Evolutionary conservation across 2,113 vertebrate genomes (phyloP).

Genomic region (Cyanoderma ruficeps): DNA sequence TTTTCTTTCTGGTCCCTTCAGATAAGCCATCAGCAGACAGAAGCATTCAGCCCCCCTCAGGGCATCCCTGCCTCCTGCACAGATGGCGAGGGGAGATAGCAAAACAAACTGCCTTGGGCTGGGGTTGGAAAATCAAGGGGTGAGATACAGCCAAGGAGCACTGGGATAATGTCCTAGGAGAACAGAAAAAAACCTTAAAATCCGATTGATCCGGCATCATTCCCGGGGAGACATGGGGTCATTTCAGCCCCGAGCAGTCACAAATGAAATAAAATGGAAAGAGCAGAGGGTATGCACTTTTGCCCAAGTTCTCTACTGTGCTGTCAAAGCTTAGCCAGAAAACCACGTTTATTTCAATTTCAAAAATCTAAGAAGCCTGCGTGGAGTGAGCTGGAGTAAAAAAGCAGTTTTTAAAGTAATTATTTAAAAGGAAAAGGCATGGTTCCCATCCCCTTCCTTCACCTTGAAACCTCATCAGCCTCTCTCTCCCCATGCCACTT

Average conservation of each 20-base stretch:
- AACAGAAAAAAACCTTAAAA: neutral
- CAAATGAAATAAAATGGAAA: neutral
- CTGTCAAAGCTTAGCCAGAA: neutral
- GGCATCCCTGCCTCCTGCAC: neutral
- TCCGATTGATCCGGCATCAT: accelerated
- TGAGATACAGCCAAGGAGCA: neutral
- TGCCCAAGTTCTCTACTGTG: neutral
- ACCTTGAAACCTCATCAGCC: neutral
- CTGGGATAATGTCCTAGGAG: neutral
- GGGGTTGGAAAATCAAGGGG: neutral
- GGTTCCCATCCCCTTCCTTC: neutral
- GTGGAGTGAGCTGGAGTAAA: neutral
- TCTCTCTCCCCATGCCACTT: accelerated
- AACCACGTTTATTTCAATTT: neutral
- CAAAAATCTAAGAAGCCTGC: neutral
- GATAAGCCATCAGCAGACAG: neutral
- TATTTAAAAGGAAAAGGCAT: neutral
- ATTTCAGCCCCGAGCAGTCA: neutral
- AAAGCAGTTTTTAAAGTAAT: neutral
- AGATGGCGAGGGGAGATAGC: neutral
- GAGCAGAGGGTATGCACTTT: neutral
- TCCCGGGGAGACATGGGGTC: accelerated
- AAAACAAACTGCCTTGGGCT: neutral
- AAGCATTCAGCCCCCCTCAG: neutral
- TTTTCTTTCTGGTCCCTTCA: neutral